Evolutionary conservation across 2,888 invertebrate genomes (phyloP).

Genomic region (Watsonalla binaria): DNA sequence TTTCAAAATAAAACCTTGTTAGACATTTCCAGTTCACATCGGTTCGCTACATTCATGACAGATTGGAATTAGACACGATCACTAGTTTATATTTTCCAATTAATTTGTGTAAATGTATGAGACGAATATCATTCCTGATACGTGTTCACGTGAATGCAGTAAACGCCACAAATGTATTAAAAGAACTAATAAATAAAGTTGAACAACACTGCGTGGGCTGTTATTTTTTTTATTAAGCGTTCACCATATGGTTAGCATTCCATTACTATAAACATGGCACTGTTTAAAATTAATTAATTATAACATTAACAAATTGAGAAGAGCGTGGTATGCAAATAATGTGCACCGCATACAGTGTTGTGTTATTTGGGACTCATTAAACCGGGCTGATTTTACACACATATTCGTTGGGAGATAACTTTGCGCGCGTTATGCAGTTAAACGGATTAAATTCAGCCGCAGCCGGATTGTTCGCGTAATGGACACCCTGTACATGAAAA

Average conservation of each 20-base stretch:
- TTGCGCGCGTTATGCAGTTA: constrained; percentile 56
- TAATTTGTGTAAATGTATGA: too few species aligned
- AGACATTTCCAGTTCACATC: constrained; percentile 45
- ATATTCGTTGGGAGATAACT: constrained; percentile 54
- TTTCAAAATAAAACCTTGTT: constrained; percentile 52
- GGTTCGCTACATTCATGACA: constrained; percentile 27
- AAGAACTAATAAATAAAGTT: too few species aligned
- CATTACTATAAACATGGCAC: not conserved
- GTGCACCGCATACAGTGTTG: constrained; percentile 27
- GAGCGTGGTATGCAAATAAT: constrained; percentile 35
- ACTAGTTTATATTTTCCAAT: constrained; percentile 5
- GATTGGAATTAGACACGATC: constrained; percentile 29
- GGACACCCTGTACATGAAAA: constrained; percentile 49
- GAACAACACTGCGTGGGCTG: too few species aligned
- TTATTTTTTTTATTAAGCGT: too few species aligned
- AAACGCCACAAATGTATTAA: too few species aligned
- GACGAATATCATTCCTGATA: too few species aligned
- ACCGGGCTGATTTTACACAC: constrained; percentile 55
- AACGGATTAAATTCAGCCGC: constrained; percentile 67
- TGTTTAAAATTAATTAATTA: constrained; percentile 28
- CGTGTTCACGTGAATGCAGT: too few species aligned
- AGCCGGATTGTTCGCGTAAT: constrained; percentile 62
- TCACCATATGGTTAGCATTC: not conserved
- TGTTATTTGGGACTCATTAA: constrained; percentile 63
- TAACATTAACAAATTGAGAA: constrained; percentile 31